These are phyloP conservation scores for Falco novaeseelandiae DNA, from an alignment of 2,797 vertebrate genomes.

Conservation along the genomic window DNA sequence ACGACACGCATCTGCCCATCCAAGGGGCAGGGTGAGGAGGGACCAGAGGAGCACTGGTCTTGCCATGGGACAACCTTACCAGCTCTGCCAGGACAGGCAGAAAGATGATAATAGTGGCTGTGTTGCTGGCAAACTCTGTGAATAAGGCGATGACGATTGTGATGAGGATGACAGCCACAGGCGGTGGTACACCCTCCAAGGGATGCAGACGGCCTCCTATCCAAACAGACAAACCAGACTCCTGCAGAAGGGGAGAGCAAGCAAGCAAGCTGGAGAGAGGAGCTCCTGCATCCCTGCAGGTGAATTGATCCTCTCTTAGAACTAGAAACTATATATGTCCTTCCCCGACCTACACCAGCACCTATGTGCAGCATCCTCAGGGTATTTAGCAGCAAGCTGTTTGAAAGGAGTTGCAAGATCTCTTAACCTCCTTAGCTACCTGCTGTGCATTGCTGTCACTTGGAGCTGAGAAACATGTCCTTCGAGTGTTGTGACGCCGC, in stretches of 20 bases:
- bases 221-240: slow-evolving; percentile 92
- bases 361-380: neutral
- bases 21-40: neutral
- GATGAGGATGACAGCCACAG: slow-evolving; percentile 88
- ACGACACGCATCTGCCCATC: neutral
- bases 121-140: slow-evolving; percentile 98
- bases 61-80: slow-evolving; percentile 76
- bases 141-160: slow-evolving; percentile 89
- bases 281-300: neutral
- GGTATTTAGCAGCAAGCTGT: neutral
- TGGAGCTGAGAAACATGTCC: neutral
- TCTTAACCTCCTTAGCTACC: neutral
- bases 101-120: slow-evolving; percentile 95
- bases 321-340: neutral
- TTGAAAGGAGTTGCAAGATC: neutral
- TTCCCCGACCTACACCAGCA: neutral
- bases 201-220: slow-evolving; percentile 91
- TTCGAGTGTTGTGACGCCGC: neutral
- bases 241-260: slow-evolving; percentile 75
- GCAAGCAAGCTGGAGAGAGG: neutral
- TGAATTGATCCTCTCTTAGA: neutral
- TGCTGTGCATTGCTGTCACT: neutral
- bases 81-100: slow-evolving; percentile 92
- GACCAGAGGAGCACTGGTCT: neutral
- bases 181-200: slow-evolving; percentile 85